Base-by-base conservation (phyloP, 2,113 vertebrate genomes). In the Clarias macrocephalus region DNA sequence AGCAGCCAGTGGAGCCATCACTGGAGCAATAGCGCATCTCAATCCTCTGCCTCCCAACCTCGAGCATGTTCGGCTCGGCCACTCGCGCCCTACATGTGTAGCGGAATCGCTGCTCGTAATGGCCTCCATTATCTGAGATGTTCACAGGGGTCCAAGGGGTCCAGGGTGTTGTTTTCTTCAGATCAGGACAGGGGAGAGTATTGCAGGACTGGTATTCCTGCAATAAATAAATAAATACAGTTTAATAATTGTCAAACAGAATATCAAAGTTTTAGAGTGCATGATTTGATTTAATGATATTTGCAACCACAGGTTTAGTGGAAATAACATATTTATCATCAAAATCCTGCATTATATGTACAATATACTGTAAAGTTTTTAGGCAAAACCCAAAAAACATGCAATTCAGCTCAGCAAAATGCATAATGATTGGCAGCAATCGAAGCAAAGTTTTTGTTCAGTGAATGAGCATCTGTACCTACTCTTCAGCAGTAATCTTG, bases 11-110 rank as follows among this genome's bases (percentile, higher is more conserved):
- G 90, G 97, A 96, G 0, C 98, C 98, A 0, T 99, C 98, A 0
- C 97, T 98, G 77, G 98, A 99, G 90, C 98, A 99, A 88, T 99
- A 99, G 0, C 98, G 96, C 98, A 99, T 99, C 92, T 99, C 98
- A 0, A 99, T 99, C 81, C 98, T 94, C 92, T 99, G 98, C 54
- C 98, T 95, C 0, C 97, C 98, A 85, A 99, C 97, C 66, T 99
- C 98, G 63, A 99, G 94, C 87, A 98, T 90, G 87, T 92, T 95
- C 0, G 97, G 95, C 42, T 99, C 98, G 0, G 98, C 95, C 87
- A 99, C 94, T 3, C 96, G 97, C 0, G 98, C 98, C 89, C 98
- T 99, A 94, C 98, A 99, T 0, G 98, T 99, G 93, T 99, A 99
- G 8, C 98, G 95, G 94, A 99, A 99, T 0, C 98, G 94, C 80